Evolutionary conservation across 2,797 vertebrate genomes (phyloP).

Genomic region (Morelia viridis): DNA sequence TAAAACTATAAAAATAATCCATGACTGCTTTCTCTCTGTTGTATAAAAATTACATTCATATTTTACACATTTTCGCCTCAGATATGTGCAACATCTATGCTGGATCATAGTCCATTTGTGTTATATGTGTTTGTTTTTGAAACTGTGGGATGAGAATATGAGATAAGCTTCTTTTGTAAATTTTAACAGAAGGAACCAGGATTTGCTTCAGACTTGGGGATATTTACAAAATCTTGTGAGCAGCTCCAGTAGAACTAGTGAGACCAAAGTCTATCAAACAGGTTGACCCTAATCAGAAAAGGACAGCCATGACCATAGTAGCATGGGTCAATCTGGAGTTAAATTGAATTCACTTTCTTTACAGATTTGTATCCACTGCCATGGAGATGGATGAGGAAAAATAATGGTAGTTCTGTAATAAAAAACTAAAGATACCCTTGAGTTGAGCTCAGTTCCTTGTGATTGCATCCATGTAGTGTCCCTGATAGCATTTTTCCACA

Average conservation of each 20-base stretch:
- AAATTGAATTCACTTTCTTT: conserved; percentile 36
- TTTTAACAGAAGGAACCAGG: background rate
- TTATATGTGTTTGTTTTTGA: background rate
- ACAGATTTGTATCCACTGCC: conserved; percentile 35
- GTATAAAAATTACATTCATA: background rate
- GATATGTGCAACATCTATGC: background rate
- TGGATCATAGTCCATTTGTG: background rate
- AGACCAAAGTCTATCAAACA: conserved; percentile 46
- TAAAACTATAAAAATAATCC: background rate
- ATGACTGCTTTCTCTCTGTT: background rate
- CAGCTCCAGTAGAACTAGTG: conserved; percentile 31
- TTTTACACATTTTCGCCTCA: background rate
- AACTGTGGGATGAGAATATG: background rate
- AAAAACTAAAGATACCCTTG: background rate
- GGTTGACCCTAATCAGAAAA: conserved; percentile 34
- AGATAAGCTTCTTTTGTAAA: background rate
- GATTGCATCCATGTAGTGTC: background rate
- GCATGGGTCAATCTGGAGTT: conserved; percentile 20
- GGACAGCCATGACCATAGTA: conserved; percentile 18
- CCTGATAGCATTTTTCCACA: background rate
- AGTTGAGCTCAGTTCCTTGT: background rate
- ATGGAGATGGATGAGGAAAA: conserved; percentile 8
- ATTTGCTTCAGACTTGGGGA: conserved; percentile 1
- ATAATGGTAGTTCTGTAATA: background rate
- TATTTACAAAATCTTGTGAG: conserved; percentile 28